Evolutionary conservation across 2,888 invertebrate genomes (phyloP).

Genomic region (Ellobium chinense): DNA sequence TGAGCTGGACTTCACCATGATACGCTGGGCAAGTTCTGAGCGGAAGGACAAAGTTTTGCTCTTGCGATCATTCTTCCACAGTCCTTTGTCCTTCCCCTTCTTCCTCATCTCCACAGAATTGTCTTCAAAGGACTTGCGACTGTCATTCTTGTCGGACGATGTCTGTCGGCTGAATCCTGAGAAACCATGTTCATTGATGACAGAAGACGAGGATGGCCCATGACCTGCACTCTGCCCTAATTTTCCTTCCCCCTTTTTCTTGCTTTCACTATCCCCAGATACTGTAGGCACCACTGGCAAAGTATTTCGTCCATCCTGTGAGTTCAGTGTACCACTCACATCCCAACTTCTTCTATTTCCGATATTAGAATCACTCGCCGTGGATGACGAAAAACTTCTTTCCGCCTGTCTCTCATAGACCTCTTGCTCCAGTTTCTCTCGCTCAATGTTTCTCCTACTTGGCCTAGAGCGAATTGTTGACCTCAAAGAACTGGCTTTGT

Average conservation of each 20-base stretch:
- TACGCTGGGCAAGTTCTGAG: conserved; percentile 52
- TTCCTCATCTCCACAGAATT: background rate
- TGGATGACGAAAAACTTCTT: background rate
- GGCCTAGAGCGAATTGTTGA: conserved; percentile 41
- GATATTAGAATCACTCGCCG: conserved; percentile 35
- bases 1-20: conserved; percentile 16
- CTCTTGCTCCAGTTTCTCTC: conserved; percentile 25
- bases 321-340: background rate
- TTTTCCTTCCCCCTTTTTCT: background rate
- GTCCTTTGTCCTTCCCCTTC: background rate
- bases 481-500: conserved; percentile 48
- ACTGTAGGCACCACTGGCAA: no score
- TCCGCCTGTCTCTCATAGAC: background rate
- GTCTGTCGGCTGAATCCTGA: background rate
- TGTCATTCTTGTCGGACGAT: background rate
- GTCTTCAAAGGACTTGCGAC: background rate
- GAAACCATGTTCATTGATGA: background rate
- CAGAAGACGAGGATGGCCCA: background rate
- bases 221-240: background rate
- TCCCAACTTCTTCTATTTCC: background rate
- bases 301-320: no score
- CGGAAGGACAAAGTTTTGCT: conserved; percentile 51
- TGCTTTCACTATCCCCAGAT: background rate
- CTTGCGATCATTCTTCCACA: background rate
- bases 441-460: conserved; percentile 44